A percentile compares a stretch with the other conserved stretches of the same genome.
Conservation (phyloP, 2,113 vertebrate species). For the Muntiacus reevesi region DNA sequence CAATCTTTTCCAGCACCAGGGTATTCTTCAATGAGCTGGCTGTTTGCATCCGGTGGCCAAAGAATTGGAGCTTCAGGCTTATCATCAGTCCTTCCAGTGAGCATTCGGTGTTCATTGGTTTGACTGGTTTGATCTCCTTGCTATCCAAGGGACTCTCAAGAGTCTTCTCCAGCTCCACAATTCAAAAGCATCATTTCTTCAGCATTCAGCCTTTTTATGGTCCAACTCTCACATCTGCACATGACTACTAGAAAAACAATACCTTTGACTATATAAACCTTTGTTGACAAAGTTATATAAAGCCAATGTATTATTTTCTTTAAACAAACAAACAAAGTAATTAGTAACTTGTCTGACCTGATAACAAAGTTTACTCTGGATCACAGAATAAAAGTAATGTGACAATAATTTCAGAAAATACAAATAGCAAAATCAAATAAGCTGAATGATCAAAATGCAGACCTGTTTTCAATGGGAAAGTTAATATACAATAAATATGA, state of each 20-base stretch:
- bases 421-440: neutral
- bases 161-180: neutral
- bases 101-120: neutral
- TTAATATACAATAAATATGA: neutral
- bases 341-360: neutral
- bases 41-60: neutral
- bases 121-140: neutral
- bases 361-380: neutral
- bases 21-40: neutral
- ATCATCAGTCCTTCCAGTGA: neutral
- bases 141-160: neutral
- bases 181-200: neutral
- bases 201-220: neutral
- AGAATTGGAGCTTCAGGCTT: neutral
- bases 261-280: neutral
- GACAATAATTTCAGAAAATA: neutral
- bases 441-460: neutral
- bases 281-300: neutral
- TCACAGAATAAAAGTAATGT: neutral
- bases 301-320: neutral
- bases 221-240: neutral
- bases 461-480: neutral
- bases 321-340: neutral
- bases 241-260: neutral
- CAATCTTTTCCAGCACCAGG: neutral